Percentiles rank a stretch among this genome's conserved stretches.
Conservation (phyloP, 2,797 vertebrate genomes). For the Acrossocheilus fasciatus region DNA sequence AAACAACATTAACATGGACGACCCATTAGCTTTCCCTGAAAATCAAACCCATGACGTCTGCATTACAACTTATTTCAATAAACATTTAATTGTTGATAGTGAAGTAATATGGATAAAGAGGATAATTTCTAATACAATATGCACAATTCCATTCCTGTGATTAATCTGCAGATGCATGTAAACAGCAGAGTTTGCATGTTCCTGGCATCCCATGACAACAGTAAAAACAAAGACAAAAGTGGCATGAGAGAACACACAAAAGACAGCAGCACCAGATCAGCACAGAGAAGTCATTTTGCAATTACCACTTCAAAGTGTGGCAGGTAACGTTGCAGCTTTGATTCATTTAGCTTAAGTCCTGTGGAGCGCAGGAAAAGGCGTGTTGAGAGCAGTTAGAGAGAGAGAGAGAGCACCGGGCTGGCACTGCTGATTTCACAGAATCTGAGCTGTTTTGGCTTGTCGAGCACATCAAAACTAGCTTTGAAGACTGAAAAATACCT, state of each 20-base stretch:
- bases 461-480: slow-evolving; percentile 82
- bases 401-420: slow-evolving; percentile 72
- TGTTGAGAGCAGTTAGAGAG: slow-evolving; percentile 71
- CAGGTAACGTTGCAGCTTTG: slow-evolving; percentile 78
- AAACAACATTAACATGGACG: background rate
- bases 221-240: slow-evolving; percentile 69
- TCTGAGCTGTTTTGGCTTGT: slow-evolving; percentile 81
- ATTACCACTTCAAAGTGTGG: slow-evolving; percentile 82
- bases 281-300: slow-evolving; percentile 76
- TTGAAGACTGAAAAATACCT: slow-evolving; percentile 85
- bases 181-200: background rate
- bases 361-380: slow-evolving; percentile 77
- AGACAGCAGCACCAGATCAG: slow-evolving; percentile 74
- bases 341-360: slow-evolving; percentile 85
- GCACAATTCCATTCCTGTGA: background rate
- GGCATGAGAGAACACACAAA: slow-evolving; percentile 58
- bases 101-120: background rate
- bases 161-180: background rate
- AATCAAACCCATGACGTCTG: background rate
- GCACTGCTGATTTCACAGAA: slow-evolving; percentile 85
- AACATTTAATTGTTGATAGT: background rate
- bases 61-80: background rate
- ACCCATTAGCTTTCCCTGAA: background rate
- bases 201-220: slow-evolving; percentile 59
- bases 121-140: background rate